Percentiles rank a stretch among this genome's conserved stretches.
Conservation (phyloP, 2,888 invertebrate genomes). For the Pachymerium ferrugineum region DNA sequence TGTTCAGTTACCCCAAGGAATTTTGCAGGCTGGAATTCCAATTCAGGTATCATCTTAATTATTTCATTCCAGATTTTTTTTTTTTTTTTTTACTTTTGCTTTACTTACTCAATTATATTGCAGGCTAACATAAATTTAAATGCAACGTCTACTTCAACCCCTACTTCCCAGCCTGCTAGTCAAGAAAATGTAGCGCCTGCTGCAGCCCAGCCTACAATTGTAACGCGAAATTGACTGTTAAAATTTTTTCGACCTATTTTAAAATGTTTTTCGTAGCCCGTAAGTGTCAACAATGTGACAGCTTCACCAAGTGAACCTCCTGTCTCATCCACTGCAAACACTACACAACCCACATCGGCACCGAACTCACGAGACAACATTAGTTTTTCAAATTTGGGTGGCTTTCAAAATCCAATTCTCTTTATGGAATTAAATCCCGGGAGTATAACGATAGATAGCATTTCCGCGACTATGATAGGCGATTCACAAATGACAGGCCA, state of each 20-base stretch:
- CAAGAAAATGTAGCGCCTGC: conserved; percentile 14
- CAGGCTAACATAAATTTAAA: conserved; percentile 43
- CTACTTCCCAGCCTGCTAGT: conserved; percentile 32
- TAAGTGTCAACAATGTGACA: conserved; percentile 28
- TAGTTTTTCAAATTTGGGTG: conserved; percentile 31
- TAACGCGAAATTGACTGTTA: too few species aligned
- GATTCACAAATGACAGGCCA: conserved; percentile 4
- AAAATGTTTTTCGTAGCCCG: background rate
- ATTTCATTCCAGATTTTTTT: too few species aligned
- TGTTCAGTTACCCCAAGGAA: conserved; percentile 64
- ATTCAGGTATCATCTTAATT: conserved; percentile 54
- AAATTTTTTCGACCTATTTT: too few species aligned
- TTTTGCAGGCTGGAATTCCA: conserved; percentile 61
- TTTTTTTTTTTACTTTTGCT: conserved; percentile 35
- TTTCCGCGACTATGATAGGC: conserved; percentile 47
- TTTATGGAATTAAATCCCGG: conserved; percentile 56
- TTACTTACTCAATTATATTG: too few species aligned
- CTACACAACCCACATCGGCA: background rate
- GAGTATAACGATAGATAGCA: conserved; percentile 50
- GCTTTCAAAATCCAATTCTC: conserved; percentile 46
- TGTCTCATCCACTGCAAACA: conserved; percentile 37
- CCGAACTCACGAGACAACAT: background rate
- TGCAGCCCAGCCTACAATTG: background rate
- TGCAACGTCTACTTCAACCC: conserved; percentile 36
- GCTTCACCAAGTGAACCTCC: conserved; percentile 35